phyloP scores from a whole-genome alignment of 2,113 vertebrate genomes.

The Struthio camelus region DNA sequence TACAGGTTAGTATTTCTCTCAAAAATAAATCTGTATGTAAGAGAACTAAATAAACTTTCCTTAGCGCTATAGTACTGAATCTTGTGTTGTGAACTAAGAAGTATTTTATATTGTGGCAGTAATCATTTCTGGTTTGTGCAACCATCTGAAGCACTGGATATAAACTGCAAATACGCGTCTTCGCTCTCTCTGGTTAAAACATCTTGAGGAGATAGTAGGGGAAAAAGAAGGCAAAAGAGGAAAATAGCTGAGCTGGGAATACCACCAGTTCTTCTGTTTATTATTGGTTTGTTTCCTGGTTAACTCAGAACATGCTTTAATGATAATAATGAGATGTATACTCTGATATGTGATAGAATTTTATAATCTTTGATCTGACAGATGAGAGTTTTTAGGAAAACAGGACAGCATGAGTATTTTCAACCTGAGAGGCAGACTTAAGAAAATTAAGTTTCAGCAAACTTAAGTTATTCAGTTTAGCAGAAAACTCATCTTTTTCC shows the following conservation, averaged over 20 bases:
- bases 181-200: background rate
- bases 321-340: background rate
- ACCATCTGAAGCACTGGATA: background rate
- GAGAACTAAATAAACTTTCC: background rate
- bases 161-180: background rate
- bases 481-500: background rate
- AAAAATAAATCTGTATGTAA: background rate
- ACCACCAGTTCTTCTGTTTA: background rate
- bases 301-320: background rate
- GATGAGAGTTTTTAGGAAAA: background rate
- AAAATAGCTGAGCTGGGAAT: background rate
- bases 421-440: background rate
- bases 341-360: background rate
- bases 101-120: background rate
- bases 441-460: background rate
- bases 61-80: background rate
- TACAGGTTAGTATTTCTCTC: slow-evolving; percentile 83
- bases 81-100: background rate
- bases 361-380: background rate
- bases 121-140: background rate
- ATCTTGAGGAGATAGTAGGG: background rate
- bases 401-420: background rate
- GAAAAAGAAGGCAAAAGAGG: background rate
- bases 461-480: background rate
- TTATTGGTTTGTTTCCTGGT: background rate